Base-by-base conservation (phyloP, 2,113 vertebrate species). In the Brachirus orientalis region DNA sequence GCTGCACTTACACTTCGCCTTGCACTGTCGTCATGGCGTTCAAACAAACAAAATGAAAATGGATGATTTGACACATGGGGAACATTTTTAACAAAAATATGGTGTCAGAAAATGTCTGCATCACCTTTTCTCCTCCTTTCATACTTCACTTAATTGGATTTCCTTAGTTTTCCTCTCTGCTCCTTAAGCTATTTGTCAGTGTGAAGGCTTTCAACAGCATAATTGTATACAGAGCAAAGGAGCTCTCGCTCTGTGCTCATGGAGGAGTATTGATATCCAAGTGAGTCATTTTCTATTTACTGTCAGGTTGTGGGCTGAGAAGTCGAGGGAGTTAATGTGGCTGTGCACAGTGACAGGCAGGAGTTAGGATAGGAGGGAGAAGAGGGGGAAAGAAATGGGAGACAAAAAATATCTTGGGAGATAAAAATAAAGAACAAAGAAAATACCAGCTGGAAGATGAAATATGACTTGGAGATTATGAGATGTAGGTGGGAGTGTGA, bases 111-210 rank as follows among this genome's bases (percentile, higher is more conserved):
- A 28, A 28, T 28, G 28, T 28, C 28, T 28, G 19, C 44, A 33
- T 58, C 70, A 82, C 73, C 69, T 76, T 70, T 50, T 44, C 67
- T 20, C 18, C 3, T 53, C 47, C 60, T 45, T 56, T 54, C 76
- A 68, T 74, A 79, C 63, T 72, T 75, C 56, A 67, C 57, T 55
- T 75, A 85, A 86, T 62, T 83, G 72, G 87, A 82, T 85, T 83
- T 79, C 61, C 35, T 9, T 64, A 66, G 28, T 72, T 53, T 71
- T 58, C 46, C 80, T 63, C 57, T 58, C 45, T 61, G 58, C 66
- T 74, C 64, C 58, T 77, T 75, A 70, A 77, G 68, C 77, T 58
- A 36, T 81, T 86, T 83, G 69, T 83, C 66, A 72, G 66, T 43
- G 20, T 67, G 75, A 75, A 73, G 50, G 50, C 67, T 77, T 78